These are phyloP conservation scores for Phylloscopus whistleri DNA, from an alignment of 2,113 vertebrate genomes.

Conservation along the genomic window DNA sequence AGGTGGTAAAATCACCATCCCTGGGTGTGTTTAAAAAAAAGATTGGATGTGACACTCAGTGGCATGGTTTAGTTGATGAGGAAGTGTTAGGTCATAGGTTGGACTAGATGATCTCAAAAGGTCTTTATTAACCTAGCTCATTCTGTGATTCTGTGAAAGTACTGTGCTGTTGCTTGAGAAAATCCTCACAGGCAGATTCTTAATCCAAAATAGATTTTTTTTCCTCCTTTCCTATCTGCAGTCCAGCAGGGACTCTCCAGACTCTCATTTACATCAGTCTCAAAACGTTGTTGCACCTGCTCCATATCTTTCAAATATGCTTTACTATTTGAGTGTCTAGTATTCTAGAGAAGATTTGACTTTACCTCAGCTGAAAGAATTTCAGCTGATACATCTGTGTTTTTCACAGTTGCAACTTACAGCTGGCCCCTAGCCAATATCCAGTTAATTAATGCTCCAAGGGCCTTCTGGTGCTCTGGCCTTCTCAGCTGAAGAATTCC, in stretches of 20 bases:
- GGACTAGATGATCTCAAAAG: not conserved
- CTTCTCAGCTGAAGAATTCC: not conserved
- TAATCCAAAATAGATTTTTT: not conserved
- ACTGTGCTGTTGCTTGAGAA: not conserved
- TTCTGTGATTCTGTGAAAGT: not conserved
- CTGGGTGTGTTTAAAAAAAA: not conserved
- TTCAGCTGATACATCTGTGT: not conserved
- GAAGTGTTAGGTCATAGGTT: not conserved
- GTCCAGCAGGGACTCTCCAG: not conserved
- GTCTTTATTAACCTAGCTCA: not conserved
- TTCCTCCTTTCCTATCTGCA: not conserved
- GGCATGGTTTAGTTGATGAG: not conserved
- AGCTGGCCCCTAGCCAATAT: not conserved
- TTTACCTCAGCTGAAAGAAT: not conserved
- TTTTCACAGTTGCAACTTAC: not conserved
- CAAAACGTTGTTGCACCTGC: not conserved
- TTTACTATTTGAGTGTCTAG: not conserved
- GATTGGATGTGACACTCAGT: not conserved
- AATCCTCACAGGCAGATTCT: not conserved
- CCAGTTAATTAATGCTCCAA: conserved; percentile 1
- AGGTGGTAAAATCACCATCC: not conserved
- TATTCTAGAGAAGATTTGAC: not conserved
- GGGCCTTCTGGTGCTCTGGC: not conserved
- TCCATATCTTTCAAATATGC: not conserved
- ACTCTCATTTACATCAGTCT: not conserved